Evolutionary conservation across 2,113 vertebrate genomes (phyloP).

Genomic region (Tragelaphus strepsiceros): DNA sequence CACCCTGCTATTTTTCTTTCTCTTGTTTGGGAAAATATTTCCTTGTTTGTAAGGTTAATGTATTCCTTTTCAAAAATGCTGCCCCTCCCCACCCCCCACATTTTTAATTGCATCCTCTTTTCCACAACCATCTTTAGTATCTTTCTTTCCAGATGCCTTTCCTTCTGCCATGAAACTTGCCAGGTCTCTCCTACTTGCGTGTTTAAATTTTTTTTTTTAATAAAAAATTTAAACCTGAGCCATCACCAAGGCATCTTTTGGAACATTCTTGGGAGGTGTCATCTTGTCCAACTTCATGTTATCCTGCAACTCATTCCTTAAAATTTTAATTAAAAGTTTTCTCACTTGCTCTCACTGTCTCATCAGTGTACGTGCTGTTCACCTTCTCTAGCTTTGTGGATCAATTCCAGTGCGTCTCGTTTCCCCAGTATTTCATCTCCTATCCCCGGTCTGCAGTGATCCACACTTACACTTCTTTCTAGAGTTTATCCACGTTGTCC

Average conservation of each 20-base stretch:
- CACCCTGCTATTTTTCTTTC: too few species aligned
- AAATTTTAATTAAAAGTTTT: background rate
- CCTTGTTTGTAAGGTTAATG: background rate
- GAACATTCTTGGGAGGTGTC: background rate
- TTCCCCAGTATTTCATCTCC: background rate
- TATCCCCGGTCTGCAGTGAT: too few species aligned
- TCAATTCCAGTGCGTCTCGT: background rate
- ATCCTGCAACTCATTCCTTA: background rate
- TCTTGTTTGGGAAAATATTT: background rate
- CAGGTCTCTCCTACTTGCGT: background rate
- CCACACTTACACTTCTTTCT: background rate
- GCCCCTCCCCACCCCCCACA: too few species aligned
- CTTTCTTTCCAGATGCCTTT: conserved; percentile 24
- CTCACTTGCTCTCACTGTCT: background rate
- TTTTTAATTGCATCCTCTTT: background rate
- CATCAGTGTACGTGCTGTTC: background rate
- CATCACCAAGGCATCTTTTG: background rate
- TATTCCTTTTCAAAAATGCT: background rate
- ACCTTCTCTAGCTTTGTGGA: background rate
- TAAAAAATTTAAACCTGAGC: background rate
- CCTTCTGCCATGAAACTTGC: background rate
- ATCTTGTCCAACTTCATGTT: background rate
- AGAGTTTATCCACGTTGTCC: background rate
- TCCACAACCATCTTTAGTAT: background rate
- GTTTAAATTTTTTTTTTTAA: background rate